A percentile compares a stretch with the other conserved stretches of the same genome.
phyloP scores from a whole-genome alignment of 2,888 invertebrate species.

The Oxystoma pomonae region DNA sequence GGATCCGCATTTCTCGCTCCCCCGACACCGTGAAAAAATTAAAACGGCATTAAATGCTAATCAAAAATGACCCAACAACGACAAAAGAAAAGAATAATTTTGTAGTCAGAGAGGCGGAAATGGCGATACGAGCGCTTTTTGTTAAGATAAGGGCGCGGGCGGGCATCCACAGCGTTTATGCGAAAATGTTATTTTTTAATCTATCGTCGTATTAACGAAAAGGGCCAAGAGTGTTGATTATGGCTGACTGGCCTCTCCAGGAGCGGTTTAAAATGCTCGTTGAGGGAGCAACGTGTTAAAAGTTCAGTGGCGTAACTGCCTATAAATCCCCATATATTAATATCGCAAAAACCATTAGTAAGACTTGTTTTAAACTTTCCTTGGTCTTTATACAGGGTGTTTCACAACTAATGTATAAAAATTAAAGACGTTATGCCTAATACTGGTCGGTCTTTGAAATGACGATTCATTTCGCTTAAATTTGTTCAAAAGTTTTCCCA shows the following conservation, averaged over 20 bases:
- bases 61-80: neutral
- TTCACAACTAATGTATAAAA: too few species aligned
- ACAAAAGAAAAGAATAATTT: neutral
- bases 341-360: too few species aligned
- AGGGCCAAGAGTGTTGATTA: constrained; percentile 23
- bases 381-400: too few species aligned
- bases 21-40: neutral
- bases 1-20: neutral
- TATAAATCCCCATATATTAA: too few species aligned
- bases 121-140: neutral
- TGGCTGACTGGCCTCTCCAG: constrained; percentile 12
- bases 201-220: constrained; percentile 22
- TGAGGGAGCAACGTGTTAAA: constrained; percentile 8
- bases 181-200: constrained; percentile 26
- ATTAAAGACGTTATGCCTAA: too few species aligned
- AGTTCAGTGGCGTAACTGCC: constrained; percentile 15
- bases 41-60: neutral
- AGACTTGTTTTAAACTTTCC: too few species aligned
- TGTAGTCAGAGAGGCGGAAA: neutral
- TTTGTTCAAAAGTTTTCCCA: too few species aligned
- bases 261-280: neutral
- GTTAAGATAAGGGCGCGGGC: neutral
- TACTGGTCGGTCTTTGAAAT: too few species aligned
- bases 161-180: neutral
- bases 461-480: too few species aligned